Conservation (phyloP, 2,888 invertebrate genomes). For the Brachyopa scutellaris region DNA sequence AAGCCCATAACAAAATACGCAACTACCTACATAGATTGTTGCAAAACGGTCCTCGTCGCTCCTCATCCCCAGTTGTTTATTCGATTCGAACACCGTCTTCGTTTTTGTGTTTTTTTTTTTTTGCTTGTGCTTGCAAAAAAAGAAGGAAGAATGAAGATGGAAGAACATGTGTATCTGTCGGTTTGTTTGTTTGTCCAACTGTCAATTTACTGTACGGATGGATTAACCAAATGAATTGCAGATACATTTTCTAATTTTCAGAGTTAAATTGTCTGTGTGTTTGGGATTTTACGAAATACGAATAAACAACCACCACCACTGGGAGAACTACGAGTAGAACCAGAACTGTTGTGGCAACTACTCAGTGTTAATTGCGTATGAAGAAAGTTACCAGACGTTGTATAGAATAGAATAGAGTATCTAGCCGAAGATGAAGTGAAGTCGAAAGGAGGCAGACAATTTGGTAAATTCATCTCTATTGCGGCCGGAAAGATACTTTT, state of each 20-base stretch:
- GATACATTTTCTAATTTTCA: slow-evolving; percentile 63
- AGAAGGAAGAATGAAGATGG: neutral
- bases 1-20: slow-evolving; percentile 9
- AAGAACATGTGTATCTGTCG: slow-evolving; percentile 66
- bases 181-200: slow-evolving; percentile 71
- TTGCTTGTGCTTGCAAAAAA: slow-evolving; percentile 9
- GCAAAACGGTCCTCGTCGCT: slow-evolving; percentile 37
- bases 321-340: neutral
- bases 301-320: slow-evolving; percentile 37
- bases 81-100: neutral
- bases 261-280: slow-evolving; percentile 58
- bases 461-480: slow-evolving; percentile 21
- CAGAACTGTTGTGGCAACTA: too few relatives aligned
- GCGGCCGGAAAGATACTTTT: slow-evolving; percentile 3
- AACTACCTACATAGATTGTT: slow-evolving; percentile 58
- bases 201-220: slow-evolving; percentile 68
- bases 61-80: neutral
- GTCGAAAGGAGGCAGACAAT: slow-evolving; percentile 17
- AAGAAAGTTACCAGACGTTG: slow-evolving; percentile 22
- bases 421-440: slow-evolving; percentile 51
- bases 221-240: slow-evolving; percentile 69
- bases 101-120: neutral
- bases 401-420: too few relatives aligned
- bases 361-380: slow-evolving; percentile 52
- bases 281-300: slow-evolving; percentile 53